phyloP scores from a whole-genome alignment of 2,888 invertebrate genomes.

The Tuberolachnus salignus region DNA sequence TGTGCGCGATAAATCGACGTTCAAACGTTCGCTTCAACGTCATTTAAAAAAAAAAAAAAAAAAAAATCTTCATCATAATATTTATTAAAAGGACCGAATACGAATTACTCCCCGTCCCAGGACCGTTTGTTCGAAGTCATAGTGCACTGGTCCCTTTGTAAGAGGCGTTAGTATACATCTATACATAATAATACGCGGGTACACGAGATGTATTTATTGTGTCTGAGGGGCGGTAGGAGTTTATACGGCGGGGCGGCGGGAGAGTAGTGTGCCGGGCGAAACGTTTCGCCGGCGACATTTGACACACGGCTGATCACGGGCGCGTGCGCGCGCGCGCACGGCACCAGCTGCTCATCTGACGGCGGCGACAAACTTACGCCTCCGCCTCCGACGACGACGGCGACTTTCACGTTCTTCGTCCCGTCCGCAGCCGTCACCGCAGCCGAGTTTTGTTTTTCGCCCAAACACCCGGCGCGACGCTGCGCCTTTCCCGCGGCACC shows the following conservation, averaged over 20 bases:
- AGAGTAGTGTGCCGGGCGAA: conserved; percentile 11
- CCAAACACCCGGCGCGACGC: neutral
- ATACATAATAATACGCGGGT: neutral
- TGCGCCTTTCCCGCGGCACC: neutral
- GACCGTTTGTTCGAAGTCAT: conserved; percentile 22
- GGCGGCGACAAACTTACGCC: neutral
- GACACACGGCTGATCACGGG: conserved; percentile 53
- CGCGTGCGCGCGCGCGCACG: too few relatives aligned
- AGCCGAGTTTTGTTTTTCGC: conserved; percentile 11
- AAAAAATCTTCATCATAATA: conserved; percentile 1
- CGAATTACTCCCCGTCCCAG: conserved; percentile 19
- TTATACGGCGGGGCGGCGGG: neutral
- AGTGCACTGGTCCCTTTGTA: conserved; percentile 9
- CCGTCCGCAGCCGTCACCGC: neutral
- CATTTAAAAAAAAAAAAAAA: neutral
- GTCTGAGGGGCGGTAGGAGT: neutral
- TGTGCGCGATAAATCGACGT: conserved; percentile 38
- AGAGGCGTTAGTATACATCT: neutral
- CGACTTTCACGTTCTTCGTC: neutral
- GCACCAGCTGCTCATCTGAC: conserved; percentile 49
- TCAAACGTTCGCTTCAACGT: conserved; percentile 35
- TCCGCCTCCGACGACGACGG: neutral
- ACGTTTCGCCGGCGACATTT: conserved; percentile 48
- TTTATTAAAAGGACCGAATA: conserved; percentile 32
- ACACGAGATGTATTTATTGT: neutral